Percentiles rank a stretch among this genome's conserved stretches.
These are phyloP conservation scores for Ctenomys sociabilis DNA, from an alignment of 2,113 vertebrate species.

Conservation along the genomic window DNA sequence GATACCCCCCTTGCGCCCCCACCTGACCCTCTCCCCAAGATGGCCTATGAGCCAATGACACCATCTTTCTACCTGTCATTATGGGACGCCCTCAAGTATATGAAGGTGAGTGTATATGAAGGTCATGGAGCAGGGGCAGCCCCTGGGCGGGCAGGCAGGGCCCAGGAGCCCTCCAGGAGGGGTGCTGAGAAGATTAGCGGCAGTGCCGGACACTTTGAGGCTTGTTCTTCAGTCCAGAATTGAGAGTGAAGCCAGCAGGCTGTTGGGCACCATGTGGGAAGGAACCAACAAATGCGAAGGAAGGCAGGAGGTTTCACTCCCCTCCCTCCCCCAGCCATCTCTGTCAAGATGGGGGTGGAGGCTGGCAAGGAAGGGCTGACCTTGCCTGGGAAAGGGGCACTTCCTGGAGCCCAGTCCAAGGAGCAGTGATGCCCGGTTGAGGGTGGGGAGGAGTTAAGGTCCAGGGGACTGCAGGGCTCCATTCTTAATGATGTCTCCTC, in stretches of 20 bases:
- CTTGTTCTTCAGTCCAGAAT: background rate
- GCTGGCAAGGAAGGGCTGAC: background rate
- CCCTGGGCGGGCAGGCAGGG: background rate
- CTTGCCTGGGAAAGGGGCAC: background rate
- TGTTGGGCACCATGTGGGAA: background rate
- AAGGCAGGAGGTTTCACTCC: background rate
- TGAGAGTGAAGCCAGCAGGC: background rate
- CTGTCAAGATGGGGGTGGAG: background rate
- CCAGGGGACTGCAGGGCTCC: background rate
- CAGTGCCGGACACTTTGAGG: background rate
- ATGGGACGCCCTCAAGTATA: slow-evolving; percentile 90
- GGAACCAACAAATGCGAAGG: background rate
- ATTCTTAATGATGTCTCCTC: background rate
- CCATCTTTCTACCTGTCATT: slow-evolving; percentile 89
- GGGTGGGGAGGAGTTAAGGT: background rate
- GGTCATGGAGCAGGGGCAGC: background rate
- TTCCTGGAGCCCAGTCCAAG: background rate
- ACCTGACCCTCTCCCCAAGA: slow-evolving; percentile 84
- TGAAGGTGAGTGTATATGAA: slow-evolving; percentile 85
- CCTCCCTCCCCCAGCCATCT: background rate
- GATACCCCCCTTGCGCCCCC: slow-evolving; percentile 82
- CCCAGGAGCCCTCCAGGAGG: background rate
- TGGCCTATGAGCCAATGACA: slow-evolving; percentile 79
- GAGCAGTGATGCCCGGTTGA: background rate
- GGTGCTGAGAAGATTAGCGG: background rate